A percentile compares a stretch with the other conserved stretches of the same genome.
Evolutionary conservation across 2,888 invertebrate genomes (phyloP).

Genomic region (Gymnocheta viridis): DNA sequence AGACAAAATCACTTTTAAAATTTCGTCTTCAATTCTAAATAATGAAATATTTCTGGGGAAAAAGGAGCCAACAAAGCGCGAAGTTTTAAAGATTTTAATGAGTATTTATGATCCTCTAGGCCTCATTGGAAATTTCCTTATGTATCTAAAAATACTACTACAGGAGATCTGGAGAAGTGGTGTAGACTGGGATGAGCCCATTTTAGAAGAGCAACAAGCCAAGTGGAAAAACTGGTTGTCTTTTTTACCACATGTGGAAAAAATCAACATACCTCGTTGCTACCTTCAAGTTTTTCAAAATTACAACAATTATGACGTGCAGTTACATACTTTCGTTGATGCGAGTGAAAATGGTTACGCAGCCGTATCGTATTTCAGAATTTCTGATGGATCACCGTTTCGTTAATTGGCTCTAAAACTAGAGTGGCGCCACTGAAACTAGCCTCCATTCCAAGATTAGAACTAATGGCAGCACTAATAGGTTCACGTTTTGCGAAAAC

Average conservation of each 20-base stretch:
- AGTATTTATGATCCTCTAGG: not conserved
- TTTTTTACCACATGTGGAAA: not conserved
- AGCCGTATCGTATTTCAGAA: not conserved
- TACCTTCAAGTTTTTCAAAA: not conserved
- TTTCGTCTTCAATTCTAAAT: not conserved
- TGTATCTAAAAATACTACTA: not conserved
- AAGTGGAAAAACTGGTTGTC: not conserved
- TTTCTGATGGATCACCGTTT: not conserved
- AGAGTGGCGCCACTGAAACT: not conserved
- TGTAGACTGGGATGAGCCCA: no score
- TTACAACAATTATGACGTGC: not conserved
- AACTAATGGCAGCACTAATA: not conserved
- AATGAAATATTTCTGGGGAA: not conserved
- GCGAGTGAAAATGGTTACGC: not conserved
- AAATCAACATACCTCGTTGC: not conserved
- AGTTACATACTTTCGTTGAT: not conserved
- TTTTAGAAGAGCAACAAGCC: not conserved
- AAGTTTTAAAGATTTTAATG: not conserved
- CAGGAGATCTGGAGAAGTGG: no score
- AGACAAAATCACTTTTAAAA: not conserved
- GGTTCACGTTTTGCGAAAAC: not conserved
- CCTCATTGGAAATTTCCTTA: not conserved
- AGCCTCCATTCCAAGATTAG: not conserved
- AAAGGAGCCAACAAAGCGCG: not conserved
- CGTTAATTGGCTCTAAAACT: not conserved